Conservation (phyloP, 2,113 vertebrate genomes). For the Gallinago paraguaiae region DNA sequence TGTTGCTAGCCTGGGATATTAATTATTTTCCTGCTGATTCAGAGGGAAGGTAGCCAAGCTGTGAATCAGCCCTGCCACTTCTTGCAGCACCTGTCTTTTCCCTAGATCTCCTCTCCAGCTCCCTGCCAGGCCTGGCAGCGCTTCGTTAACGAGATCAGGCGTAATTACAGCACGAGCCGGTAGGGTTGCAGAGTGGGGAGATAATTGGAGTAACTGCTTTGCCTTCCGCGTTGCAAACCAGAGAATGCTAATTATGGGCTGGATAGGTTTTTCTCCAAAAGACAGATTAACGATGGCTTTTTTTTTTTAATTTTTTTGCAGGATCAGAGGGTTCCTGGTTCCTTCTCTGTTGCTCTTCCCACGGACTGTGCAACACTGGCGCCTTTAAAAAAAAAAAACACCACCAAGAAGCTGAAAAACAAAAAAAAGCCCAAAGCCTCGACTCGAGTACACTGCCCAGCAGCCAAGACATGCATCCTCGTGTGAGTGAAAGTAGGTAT, state of each 20-base stretch:
- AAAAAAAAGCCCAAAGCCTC: neutral
- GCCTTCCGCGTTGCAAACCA: neutral
- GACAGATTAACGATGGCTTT: neutral
- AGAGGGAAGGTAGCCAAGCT: constrained; percentile 22
- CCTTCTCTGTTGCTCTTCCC: neutral
- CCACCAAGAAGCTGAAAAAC: neutral
- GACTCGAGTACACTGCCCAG: neutral
- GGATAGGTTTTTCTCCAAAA: neutral
- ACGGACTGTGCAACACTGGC: fast-evolving
- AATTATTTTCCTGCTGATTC: constrained; percentile 52
- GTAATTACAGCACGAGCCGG: neutral
- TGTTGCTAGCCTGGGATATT: neutral
- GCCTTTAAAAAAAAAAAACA: neutral
- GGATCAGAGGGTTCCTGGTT: neutral
- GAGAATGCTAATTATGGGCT: neutral
- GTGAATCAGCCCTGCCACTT: neutral
- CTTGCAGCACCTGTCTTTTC: constrained; percentile 14
- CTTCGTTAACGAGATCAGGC: neutral
- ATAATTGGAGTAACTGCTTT: neutral
- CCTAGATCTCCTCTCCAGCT: constrained; percentile 6
- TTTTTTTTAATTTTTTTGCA: neutral
- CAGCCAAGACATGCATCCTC: neutral
- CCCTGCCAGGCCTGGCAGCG: neutral
- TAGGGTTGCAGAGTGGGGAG: neutral
- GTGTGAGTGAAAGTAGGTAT: neutral